Evolutionary conservation across 2,113 vertebrate species (phyloP).

Genomic region (Macheiramphus alcinus): DNA sequence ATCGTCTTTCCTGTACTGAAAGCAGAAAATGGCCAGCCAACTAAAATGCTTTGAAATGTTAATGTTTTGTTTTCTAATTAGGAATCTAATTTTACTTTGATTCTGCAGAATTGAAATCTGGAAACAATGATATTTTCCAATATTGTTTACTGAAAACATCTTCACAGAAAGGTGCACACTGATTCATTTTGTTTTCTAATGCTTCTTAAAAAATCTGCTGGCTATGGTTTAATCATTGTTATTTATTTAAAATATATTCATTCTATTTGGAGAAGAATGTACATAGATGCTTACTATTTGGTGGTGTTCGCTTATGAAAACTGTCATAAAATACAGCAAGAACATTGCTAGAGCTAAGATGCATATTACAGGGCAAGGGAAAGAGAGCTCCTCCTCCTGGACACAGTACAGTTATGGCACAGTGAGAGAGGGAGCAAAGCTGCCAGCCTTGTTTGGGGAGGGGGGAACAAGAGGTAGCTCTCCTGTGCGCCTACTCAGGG

Average conservation of each 20-base stretch:
- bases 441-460: neutral
- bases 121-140: neutral
- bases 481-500: neutral
- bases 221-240: neutral
- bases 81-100: neutral
- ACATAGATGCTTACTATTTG: neutral
- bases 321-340: neutral
- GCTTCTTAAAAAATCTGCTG: neutral
- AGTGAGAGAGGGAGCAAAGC: neutral
- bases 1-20: neutral
- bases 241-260: neutral
- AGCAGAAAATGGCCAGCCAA: neutral
- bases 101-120: neutral
- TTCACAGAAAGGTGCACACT: neutral
- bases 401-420: neutral
- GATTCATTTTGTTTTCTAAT: neutral
- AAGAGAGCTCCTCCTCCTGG: neutral
- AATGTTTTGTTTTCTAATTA: neutral
- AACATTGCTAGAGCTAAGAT: neutral
- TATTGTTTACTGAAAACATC: neutral
- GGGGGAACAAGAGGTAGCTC: neutral
- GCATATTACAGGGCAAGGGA: fast-evolving
- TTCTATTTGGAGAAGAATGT: neutral
- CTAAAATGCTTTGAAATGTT: neutral
- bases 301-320: neutral